Evolutionary conservation across 2,888 invertebrate species (phyloP).

Genomic region (Lasioglossum oenotherae): DNA sequence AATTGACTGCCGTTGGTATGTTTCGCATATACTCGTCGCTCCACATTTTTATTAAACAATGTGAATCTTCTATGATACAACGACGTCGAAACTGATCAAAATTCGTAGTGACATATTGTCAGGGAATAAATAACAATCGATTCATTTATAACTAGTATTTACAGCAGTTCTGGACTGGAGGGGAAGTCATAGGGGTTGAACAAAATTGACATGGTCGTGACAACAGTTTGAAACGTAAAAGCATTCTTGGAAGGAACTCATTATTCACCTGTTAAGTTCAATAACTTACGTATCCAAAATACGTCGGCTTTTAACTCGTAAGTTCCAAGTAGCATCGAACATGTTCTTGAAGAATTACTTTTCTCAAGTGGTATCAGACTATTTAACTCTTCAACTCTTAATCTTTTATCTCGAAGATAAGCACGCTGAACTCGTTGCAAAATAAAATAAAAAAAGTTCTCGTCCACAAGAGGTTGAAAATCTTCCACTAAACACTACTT

Average conservation of each 20-base stretch:
- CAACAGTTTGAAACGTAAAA: background rate
- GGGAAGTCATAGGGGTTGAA: background rate
- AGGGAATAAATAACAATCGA: constrained; percentile 40
- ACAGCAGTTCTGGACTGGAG: constrained; percentile 6
- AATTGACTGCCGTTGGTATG: background rate
- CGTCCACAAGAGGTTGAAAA: background rate
- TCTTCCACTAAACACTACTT: background rate
- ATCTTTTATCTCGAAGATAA: background rate
- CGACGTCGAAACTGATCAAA: background rate
- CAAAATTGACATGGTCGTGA: background rate
- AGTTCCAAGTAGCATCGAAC: no score
- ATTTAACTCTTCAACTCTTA: background rate
- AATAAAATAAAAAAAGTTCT: background rate
- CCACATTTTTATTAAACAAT: constrained; percentile 23
- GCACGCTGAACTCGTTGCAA: background rate
- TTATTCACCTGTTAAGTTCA: background rate
- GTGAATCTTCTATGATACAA: background rate
- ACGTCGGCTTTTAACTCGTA: no score
- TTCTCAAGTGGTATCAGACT: background rate
- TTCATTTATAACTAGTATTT: constrained; percentile 26
- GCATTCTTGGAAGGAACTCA: background rate
- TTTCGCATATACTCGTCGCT: background rate
- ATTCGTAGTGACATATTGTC: constrained; percentile 8
- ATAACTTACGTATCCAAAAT: background rate
- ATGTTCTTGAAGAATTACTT: no score